phyloP scores from a whole-genome alignment of 1,140 invertebrate species.

The Drosophila sechellia region DNA sequence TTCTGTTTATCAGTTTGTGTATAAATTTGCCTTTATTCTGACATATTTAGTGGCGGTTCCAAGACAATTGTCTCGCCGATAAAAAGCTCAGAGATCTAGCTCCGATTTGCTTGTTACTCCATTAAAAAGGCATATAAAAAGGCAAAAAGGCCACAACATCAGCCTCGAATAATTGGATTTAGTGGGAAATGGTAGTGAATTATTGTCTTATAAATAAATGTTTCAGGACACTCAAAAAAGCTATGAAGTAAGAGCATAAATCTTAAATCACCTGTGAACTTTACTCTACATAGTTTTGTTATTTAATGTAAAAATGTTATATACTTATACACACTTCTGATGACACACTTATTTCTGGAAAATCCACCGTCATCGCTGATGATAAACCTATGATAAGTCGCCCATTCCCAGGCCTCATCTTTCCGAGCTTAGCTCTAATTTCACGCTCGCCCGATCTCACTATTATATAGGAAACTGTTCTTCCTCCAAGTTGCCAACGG shows the following conservation, averaged over 20 bases:
- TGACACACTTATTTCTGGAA: background rate
- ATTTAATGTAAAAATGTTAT: background rate
- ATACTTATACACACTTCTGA: background rate
- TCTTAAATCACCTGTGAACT: too few relatives aligned
- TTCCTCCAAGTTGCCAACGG: slow-evolving; percentile 25
- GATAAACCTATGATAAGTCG: slow-evolving; percentile 6
- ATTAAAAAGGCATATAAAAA: slow-evolving; percentile 62
- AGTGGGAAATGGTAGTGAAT: background rate
- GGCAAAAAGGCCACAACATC: slow-evolving; percentile 27
- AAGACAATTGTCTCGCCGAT: slow-evolving; percentile 56
- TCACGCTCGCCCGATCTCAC: slow-evolving; percentile 63
- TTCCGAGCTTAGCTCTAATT: slow-evolving; percentile 58
- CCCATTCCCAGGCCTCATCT: slow-evolving; percentile 22
- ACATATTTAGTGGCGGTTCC: slow-evolving; percentile 74
- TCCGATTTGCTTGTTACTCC: slow-evolving; percentile 48
- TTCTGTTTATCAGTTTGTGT: slow-evolving; percentile 72
- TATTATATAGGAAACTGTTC: slow-evolving; percentile 19
- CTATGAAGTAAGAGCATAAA: too few relatives aligned
- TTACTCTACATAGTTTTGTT: too few relatives aligned
- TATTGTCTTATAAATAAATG: background rate
- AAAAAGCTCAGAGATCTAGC: slow-evolving; percentile 43
- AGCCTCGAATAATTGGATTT: slow-evolving; percentile 12
- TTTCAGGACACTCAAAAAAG: background rate
- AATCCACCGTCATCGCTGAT: background rate
- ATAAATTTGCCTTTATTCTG: slow-evolving; percentile 81